Evolutionary conservation across 1,140 invertebrate species (phyloP), one percentile per base, ranked within the genome.

Genomic region (Maniola jurtina): DNA sequence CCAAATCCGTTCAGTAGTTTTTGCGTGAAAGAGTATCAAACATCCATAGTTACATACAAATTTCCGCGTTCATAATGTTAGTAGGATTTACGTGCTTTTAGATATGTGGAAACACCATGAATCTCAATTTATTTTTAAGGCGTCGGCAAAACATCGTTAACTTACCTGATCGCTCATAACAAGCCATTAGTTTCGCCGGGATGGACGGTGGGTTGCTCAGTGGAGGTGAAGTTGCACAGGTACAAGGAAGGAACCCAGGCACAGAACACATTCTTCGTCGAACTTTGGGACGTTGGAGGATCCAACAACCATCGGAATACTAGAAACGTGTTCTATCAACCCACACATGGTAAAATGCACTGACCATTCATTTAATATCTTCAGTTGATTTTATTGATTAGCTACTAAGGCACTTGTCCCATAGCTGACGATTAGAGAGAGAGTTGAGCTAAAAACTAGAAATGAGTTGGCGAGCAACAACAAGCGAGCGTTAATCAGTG

Each of bases 231-330:
- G 93, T 92, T 99, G 25, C 98, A 99, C 81, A 96, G 98, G 87
- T 99, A 96, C 78, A 98, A 97, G 87, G 97, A 98, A 92, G 98
- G 98, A 11, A 99, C 97, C 0, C 95, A 96, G 11, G 93, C 94
- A 58, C 97, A 99, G 83, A 95, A 95, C 72, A 95, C 95, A 33
- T 99, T 96, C 91, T 99, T 99, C 90, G 93, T 99, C 47, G 98
- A 99, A 92, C 92, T 99, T 25, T 99, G 98, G 95, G 98, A 99
- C 86, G 94, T 99, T 66, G 98, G 98, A 14, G 98, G 98, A 13
- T 98, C 97, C 71, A 94, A 96, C 74, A 96, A 94, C 79, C 98
- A 99, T 86, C 94, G 95, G 82, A 98, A 98, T 88, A 96, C 97
- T 13, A 92, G 98, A 82, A 93, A 95, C 70, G 96, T 99, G 13